Evolutionary conservation across 1,140 invertebrate genomes (phyloP).

Genomic region (Drosophila yakuba): DNA sequence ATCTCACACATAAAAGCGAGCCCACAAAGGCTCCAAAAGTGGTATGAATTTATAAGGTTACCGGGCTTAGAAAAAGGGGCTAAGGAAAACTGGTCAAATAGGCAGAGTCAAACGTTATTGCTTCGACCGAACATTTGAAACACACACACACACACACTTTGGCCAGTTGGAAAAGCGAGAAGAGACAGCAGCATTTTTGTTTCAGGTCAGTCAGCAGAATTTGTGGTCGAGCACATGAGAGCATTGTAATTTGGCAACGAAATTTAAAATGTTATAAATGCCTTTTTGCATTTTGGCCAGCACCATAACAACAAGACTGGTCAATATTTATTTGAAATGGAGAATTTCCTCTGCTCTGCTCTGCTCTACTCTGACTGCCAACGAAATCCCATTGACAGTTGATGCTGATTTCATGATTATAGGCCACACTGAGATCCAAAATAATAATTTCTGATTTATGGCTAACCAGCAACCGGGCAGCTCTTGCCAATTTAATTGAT

Average conservation of each 20-base stretch:
- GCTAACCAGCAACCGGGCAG: constrained; percentile 21
- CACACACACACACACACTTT: constrained; percentile 40
- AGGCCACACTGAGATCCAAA: constrained; percentile 31
- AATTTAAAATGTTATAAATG: constrained; percentile 48
- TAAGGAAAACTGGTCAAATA: background rate
- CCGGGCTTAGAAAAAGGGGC: background rate
- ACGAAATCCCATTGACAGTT: constrained; percentile 64
- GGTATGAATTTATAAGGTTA: constrained; percentile 5
- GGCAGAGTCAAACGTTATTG: constrained; percentile 50
- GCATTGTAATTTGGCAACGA: constrained; percentile 25
- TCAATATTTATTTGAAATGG: constrained; percentile 37
- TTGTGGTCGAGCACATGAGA: constrained; percentile 33
- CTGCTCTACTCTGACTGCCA: constrained; percentile 18
- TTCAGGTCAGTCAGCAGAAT: constrained; percentile 28
- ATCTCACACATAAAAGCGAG: constrained; percentile 50
- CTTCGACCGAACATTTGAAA: constrained; percentile 48
- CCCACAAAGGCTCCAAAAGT: background rate
- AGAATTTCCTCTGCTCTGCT: constrained; percentile 12
- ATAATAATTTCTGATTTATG: constrained; percentile 57
- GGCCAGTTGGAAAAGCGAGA: constrained; percentile 11
- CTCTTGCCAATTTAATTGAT: constrained; percentile 38
- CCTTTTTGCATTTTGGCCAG: constrained; percentile 15
- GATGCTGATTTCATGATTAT: constrained; percentile 41
- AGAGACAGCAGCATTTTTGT: constrained; percentile 22
- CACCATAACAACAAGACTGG: constrained; percentile 12